Conservation (phyloP, 2,113 vertebrate species). For the Alligator mississippiensis region DNA sequence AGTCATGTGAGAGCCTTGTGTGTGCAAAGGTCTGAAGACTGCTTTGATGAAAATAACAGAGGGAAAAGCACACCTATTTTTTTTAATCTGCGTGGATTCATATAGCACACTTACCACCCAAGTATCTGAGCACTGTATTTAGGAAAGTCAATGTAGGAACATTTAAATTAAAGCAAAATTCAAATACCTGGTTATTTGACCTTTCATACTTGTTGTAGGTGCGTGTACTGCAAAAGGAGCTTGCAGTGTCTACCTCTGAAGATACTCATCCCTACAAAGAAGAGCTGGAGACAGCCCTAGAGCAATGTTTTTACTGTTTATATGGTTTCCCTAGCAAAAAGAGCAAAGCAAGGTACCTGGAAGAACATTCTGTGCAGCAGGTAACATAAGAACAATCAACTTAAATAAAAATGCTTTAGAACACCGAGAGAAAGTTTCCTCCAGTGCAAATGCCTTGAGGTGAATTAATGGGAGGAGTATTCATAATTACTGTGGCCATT, state of each 20-base stretch:
- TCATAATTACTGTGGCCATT: not conserved
- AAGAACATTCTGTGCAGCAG: constrained; percentile 96
- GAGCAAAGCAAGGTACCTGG: constrained; percentile 95
- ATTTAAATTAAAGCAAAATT: not conserved
- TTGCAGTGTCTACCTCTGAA: constrained; percentile 79
- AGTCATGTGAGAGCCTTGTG: not conserved
- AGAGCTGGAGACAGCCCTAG: constrained; percentile 94
- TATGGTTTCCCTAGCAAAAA: constrained; percentile 97
- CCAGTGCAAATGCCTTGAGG: not conserved
- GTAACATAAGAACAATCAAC: constrained; percentile 62
- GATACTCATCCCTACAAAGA: constrained; percentile 93
- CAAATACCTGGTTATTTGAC: not conserved
- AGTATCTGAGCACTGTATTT: not conserved
- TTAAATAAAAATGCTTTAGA: not conserved
- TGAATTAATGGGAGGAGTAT: not conserved
- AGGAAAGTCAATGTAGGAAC: not conserved
- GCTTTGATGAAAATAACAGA: not conserved
- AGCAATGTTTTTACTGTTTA: constrained; percentile 97
- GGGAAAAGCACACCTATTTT: not conserved
- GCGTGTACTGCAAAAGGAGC: constrained; percentile 89
- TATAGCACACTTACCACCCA: not conserved
- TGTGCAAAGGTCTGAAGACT: not conserved
- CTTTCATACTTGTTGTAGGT: constrained; percentile 77
- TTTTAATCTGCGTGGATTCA: rapidly evolving
- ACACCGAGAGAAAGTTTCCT: not conserved